phyloP scores from a whole-genome alignment of 1,140 invertebrate genomes.

The Drosophila sproati region DNA sequence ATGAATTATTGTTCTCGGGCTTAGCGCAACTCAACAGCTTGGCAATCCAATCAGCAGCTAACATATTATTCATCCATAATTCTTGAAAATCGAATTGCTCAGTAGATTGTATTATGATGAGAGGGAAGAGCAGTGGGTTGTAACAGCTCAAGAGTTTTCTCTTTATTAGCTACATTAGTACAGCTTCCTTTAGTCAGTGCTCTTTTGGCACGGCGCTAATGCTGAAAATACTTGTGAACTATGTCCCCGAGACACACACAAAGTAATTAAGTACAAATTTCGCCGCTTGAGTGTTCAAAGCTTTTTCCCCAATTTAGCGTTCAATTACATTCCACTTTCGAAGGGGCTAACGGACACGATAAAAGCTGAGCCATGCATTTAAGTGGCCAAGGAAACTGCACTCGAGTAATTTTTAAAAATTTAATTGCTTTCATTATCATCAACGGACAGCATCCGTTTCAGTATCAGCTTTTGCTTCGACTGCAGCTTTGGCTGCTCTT shows the following conservation, averaged over 20 bases:
- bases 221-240: slow-evolving; percentile 9
- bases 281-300: slow-evolving; percentile 29
- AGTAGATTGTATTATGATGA: background rate
- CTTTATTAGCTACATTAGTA: background rate
- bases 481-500: slow-evolving; percentile 20
- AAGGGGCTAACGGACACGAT: background rate
- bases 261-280: slow-evolving; percentile 62
- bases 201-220: background rate
- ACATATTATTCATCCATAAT: slow-evolving; percentile 43
- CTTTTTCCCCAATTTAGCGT: slow-evolving; percentile 68
- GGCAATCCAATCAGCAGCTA: slow-evolving; percentile 23
- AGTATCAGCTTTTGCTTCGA: slow-evolving; percentile 14
- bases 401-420: slow-evolving; percentile 64
- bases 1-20: slow-evolving; percentile 37
- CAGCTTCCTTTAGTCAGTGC: background rate
- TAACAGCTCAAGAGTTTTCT: background rate
- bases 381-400: slow-evolving; percentile 66
- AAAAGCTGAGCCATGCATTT: slow-evolving; percentile 44
- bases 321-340: slow-evolving; percentile 68
- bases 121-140: background rate
- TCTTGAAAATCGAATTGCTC: background rate
- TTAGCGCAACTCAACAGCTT: slow-evolving; percentile 59
- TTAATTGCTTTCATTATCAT: slow-evolving; percentile 79
- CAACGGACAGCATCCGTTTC: slow-evolving; percentile 40
- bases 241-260: slow-evolving; percentile 11